Percentiles rank a stretch among this genome's conserved stretches.
These are phyloP conservation scores for Ciconia maguari DNA, from an alignment of 2,113 vertebrate species.

Conservation along the genomic window DNA sequence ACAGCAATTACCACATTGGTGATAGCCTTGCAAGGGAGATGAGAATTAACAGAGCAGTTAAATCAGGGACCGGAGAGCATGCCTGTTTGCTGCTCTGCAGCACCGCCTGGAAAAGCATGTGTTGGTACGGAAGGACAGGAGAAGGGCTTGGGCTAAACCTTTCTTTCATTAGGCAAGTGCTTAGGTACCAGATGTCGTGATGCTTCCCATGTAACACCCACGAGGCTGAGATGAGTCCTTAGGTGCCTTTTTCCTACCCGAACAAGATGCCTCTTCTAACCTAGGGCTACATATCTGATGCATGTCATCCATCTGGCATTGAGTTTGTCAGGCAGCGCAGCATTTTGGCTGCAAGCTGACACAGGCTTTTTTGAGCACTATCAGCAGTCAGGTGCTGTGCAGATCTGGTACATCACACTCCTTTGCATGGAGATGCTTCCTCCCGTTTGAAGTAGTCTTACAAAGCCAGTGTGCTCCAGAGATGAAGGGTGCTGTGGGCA, in stretches of 20 bases:
- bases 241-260: neutral
- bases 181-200: rapidly evolving
- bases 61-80: rapidly evolving
- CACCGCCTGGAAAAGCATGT: neutral
- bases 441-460: neutral
- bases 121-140: neutral
- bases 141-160: neutral
- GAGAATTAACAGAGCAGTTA: neutral
- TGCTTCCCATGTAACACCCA: neutral
- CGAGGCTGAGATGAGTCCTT: neutral
- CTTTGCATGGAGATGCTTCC: neutral
- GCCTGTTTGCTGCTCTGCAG: neutral
- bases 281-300: too few relatives aligned
- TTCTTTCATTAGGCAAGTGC: neutral
- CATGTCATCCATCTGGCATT: neutral
- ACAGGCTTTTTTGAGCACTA: neutral
- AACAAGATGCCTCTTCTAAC: rapidly evolving
- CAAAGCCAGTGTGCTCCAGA: neutral
- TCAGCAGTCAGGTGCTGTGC: neutral
- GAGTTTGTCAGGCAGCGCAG: neutral
- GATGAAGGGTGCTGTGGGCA: neutral
- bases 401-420: neutral
- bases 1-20: neutral
- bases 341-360: neutral
- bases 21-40: neutral